Percentiles rank a stretch among this genome's conserved stretches.
phyloP scores from a whole-genome alignment of 1,140 invertebrate species.

The Calephelis virginiensis region DNA sequence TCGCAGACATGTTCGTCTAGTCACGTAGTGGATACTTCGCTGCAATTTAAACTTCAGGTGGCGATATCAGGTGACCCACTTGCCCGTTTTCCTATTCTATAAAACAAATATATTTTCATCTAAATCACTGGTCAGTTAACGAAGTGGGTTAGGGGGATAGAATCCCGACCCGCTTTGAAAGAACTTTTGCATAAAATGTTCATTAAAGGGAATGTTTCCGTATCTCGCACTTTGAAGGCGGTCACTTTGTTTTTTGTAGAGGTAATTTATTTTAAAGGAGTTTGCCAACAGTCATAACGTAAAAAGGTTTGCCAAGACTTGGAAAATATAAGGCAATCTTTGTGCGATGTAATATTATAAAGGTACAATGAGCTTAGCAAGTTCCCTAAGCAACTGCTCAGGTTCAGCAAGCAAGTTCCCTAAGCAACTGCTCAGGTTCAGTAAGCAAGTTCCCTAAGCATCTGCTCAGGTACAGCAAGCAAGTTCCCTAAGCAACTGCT shows the following conservation, averaged over 20 bases:
- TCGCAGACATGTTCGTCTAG: too few species aligned
- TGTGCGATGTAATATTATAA: not conserved
- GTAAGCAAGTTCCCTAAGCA: too few species aligned
- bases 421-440: too few species aligned
- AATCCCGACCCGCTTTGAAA: slow-evolving; percentile 35
- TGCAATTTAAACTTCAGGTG: too few species aligned
- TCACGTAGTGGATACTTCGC: too few species aligned
- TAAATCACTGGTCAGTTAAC: slow-evolving; percentile 35
- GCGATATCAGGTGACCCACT: too few species aligned
- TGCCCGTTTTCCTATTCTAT: too few species aligned
- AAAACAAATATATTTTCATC: not conserved
- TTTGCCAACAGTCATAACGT: slow-evolving; percentile 15
- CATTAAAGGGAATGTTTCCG: slow-evolving; percentile 40
- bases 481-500: too few species aligned
- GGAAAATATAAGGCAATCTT: not conserved
- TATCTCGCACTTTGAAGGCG: slow-evolving; percentile 7
- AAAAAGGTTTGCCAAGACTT: slow-evolving; percentile 14
- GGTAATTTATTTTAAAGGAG: slow-evolving; percentile 13
- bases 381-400: too few species aligned
- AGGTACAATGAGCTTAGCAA: not conserved
- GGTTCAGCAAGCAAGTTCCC: too few species aligned
- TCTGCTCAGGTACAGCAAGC: too few species aligned
- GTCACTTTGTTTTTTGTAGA: slow-evolving; percentile 13
- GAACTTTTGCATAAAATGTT: slow-evolving; percentile 51
- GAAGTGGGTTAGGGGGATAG: slow-evolving; percentile 38